Conservation (phyloP, 2,888 invertebrate genomes). For the Drosophila putrida region DNA sequence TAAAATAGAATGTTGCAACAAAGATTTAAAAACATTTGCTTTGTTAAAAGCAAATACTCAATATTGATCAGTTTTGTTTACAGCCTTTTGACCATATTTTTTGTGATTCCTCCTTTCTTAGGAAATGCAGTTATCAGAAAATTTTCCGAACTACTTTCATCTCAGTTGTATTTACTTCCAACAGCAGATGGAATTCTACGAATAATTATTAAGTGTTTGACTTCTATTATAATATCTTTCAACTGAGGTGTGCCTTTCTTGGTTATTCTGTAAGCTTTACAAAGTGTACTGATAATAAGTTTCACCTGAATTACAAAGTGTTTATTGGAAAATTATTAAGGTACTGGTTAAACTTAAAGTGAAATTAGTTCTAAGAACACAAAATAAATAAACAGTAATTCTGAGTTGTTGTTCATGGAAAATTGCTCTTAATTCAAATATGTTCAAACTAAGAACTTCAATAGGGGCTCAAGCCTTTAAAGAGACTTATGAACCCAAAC, state of each 20-base stretch:
- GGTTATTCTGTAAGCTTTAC: not conserved
- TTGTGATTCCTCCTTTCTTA: too few relatives aligned
- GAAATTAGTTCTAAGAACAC: conserved; percentile 8
- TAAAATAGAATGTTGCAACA: too few relatives aligned
- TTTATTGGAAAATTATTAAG: too few relatives aligned
- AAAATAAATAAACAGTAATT: conserved; percentile 15
- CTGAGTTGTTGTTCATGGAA: conserved; percentile 5
- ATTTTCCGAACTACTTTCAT: conserved; percentile 1
- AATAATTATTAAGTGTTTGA: not conserved
- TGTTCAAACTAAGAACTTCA: conserved; percentile 29
- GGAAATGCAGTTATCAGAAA: not conserved
- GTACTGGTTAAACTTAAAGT: not conserved
- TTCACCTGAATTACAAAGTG: not conserved
- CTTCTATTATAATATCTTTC: not conserved
- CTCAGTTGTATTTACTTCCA: not conserved
- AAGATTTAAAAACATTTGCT: too few relatives aligned
- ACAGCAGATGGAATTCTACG: not conserved
- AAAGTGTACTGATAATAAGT: not conserved
- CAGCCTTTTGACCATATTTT: too few relatives aligned
- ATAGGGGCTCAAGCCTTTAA: conserved; percentile 22
- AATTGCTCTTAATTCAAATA: conserved; percentile 28
- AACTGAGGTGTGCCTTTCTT: not conserved
- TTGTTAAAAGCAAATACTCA: too few relatives aligned
- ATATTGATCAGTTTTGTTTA: too few relatives aligned
- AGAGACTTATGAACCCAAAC: conserved; percentile 18